A percentile compares a stretch with the other conserved stretches of the same genome.
phyloP scores from a whole-genome alignment of 2,113 vertebrate species.

The Heteronetta atricapilla region DNA sequence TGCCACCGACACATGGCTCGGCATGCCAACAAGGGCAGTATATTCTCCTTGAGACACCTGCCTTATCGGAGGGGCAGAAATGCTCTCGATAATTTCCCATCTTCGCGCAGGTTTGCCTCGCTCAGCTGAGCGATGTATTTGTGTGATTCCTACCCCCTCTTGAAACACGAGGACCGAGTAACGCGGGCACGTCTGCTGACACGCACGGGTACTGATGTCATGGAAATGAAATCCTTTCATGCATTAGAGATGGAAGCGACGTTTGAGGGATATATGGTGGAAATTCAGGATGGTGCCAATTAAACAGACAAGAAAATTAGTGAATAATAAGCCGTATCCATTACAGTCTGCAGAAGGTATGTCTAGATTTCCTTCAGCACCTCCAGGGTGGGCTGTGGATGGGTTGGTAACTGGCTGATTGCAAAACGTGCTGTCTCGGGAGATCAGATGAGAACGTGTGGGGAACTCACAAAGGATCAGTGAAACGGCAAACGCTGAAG shows the following conservation, averaged over 20 bases:
- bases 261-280: background rate
- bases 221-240: background rate
- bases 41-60: background rate
- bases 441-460: slow-evolving; percentile 37
- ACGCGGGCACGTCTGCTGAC: background rate
- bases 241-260: background rate
- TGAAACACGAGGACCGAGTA: background rate
- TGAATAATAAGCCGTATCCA: background rate
- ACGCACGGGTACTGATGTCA: background rate
- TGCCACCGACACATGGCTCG: background rate
- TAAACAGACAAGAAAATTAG: slow-evolving; percentile 29
- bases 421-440: background rate
- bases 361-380: slow-evolving; percentile 46
- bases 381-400: slow-evolving; percentile 53
- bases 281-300: background rate
- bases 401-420: slow-evolving; percentile 3
- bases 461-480: background rate
- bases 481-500: background rate
- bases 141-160: background rate
- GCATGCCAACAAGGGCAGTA: fast-evolving
- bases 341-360: background rate
- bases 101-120: background rate
- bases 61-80: background rate
- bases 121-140: background rate
- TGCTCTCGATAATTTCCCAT: fast-evolving